These are phyloP conservation scores for Nemurella pictetii DNA, from an alignment of 2,888 invertebrate species.

Conservation along the genomic window DNA sequence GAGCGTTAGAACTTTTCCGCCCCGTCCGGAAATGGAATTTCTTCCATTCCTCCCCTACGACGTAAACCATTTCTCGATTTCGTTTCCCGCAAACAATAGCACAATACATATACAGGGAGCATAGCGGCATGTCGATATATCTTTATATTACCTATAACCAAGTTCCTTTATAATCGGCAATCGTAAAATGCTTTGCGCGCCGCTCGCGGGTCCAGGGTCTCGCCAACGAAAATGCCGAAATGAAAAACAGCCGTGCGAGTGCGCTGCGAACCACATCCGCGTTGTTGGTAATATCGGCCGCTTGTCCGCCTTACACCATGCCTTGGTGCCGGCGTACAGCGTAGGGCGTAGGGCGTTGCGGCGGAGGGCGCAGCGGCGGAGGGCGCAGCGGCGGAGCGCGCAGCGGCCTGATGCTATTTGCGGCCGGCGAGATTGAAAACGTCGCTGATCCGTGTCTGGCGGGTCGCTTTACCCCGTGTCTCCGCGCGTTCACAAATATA, in stretches of 20 bases:
- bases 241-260: no score
- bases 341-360: no score
- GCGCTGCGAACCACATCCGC: background rate
- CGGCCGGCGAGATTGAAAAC: background rate
- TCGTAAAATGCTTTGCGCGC: background rate
- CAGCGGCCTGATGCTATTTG: background rate
- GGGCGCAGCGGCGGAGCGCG: background rate
- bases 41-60: background rate
- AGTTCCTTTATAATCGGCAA: background rate
- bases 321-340: no score
- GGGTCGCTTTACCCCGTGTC: background rate
- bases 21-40: background rate
- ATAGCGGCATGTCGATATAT: background rate
- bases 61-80: background rate
- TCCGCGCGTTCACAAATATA: background rate
- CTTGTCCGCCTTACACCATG: no score
- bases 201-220: background rate
- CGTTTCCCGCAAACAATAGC: background rate
- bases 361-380: background rate
- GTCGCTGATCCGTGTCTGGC: background rate
- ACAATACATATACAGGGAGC: background rate
- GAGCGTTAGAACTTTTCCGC: background rate
- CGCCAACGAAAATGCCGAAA: no score
- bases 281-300: no score
- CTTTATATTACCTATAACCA: no score